Percentiles rank a stretch among this genome's conserved stretches.
phyloP scores from a whole-genome alignment of 2,888 invertebrate genomes.

The Drosophila macrospina region DNA sequence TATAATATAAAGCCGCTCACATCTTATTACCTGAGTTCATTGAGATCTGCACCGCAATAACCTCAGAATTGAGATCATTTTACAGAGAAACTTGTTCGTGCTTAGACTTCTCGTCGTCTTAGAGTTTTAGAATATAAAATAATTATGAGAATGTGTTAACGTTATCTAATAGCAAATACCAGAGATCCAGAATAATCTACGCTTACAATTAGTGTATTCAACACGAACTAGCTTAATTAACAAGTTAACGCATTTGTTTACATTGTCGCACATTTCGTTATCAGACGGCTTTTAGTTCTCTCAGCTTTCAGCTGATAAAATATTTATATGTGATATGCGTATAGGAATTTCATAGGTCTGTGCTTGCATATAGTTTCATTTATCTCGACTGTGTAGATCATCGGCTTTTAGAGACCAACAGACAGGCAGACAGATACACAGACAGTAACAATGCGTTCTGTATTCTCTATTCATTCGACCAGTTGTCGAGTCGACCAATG shows the following conservation, averaged over 20 bases:
- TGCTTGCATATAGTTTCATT: background rate
- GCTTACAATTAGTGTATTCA: background rate
- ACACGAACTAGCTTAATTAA: constrained; percentile 34
- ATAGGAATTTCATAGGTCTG: background rate
- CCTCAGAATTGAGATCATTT: constrained; percentile 50
- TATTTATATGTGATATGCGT: constrained; percentile 35
- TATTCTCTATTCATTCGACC: constrained; percentile 25
- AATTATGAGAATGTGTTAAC: background rate
- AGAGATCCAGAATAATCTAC: constrained; percentile 15
- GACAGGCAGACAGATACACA: background rate
- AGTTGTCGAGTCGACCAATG: constrained; percentile 9
- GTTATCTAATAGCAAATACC: constrained; percentile 1
- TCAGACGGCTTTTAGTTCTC: constrained; percentile 12
- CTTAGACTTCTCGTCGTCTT: background rate
- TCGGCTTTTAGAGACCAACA: constrained; percentile 9
- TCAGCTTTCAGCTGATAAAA: constrained; percentile 53
- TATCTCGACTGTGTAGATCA: constrained; percentile 8
- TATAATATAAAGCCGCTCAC: constrained; percentile 37
- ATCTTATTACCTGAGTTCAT: constrained; percentile 9
- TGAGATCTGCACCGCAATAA: constrained; percentile 33
- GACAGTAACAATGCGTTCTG: constrained; percentile 8
- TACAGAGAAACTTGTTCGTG: constrained; percentile 37
- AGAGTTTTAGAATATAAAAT: background rate
- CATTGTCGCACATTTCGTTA: constrained; percentile 7
- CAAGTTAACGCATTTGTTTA: constrained; percentile 41